Evolutionary conservation across 35 echinoderm and acorn worm genomes (phyloP).

Genomic region (Amphiura filiformis): DNA sequence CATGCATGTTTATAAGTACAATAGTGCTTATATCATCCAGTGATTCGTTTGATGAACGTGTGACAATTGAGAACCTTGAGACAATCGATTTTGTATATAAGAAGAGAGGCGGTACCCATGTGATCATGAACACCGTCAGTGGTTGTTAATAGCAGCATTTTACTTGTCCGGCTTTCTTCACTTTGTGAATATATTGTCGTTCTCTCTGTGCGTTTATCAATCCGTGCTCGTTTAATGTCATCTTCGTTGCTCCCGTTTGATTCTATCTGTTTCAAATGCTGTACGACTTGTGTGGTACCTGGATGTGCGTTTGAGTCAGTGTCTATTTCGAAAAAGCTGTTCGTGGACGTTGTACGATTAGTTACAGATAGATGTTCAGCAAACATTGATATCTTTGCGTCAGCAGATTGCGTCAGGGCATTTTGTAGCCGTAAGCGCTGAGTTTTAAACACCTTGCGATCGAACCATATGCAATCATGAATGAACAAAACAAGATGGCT

Average conservation of each 20-base stretch:
- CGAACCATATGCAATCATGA: neutral
- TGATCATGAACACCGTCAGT: slow-evolving; percentile 36
- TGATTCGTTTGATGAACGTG: neutral
- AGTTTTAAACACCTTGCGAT: neutral
- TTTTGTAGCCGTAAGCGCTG: neutral
- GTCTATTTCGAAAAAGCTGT: neutral
- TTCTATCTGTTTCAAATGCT: neutral
- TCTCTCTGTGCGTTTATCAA: neutral
- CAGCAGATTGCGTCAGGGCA: neutral
- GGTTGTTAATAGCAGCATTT: slow-evolving; percentile 46
- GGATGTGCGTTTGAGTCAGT: neutral
- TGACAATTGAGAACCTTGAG: neutral
- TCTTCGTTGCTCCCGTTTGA: neutral
- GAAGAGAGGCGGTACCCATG: neutral
- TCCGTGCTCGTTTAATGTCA: neutral
- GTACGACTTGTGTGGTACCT: too few relatives aligned
- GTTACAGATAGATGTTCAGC: neutral
- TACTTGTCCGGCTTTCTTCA: slow-evolving; percentile 9
- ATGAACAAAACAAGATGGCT: neutral
- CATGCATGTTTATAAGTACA: slow-evolving; percentile 46
- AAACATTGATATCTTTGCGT: too few relatives aligned
- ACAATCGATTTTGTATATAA: neutral
- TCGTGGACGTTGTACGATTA: neutral
- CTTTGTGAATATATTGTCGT: neutral
- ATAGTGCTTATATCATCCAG: neutral